Conservation (phyloP, 2,113 vertebrate genomes). For the Upupa epops region DNA sequence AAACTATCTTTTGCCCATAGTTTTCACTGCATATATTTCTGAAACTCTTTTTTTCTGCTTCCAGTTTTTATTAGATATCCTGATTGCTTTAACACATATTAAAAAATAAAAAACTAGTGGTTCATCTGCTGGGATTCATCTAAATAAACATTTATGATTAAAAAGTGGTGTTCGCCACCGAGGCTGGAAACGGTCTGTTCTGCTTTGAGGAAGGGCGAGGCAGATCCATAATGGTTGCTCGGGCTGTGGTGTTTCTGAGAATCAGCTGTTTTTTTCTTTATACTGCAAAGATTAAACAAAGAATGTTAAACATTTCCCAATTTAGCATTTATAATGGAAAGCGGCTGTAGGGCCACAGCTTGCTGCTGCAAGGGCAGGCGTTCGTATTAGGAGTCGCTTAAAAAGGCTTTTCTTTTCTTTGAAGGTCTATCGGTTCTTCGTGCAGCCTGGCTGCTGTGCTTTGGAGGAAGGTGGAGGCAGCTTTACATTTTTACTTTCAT, state of each 20-base stretch:
- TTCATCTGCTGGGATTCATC: background rate
- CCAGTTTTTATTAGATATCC: background rate
- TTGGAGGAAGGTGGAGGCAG: conserved; percentile 40
- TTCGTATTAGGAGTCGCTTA: conserved; percentile 7
- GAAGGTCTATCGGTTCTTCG: background rate
- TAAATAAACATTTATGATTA: background rate
- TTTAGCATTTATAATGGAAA: conserved; percentile 59
- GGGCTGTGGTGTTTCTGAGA: conserved; percentile 42
- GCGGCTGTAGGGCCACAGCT: conserved; percentile 40
- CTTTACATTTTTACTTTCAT: conserved; percentile 35
- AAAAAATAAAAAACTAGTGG: background rate
- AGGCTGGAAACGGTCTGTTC: conserved; percentile 10
- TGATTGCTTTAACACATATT: background rate
- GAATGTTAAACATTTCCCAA: conserved; percentile 50
- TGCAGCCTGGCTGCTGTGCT: background rate
- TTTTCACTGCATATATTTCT: background rate
- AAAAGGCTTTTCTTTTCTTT: conserved; percentile 53
- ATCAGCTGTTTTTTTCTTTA: conserved; percentile 59
- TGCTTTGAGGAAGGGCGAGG: conserved; percentile 16
- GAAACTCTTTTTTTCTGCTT: background rate
- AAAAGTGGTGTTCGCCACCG: background rate
- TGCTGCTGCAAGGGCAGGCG: conserved; percentile 24
- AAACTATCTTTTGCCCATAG: background rate
- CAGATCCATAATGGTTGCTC: conserved; percentile 15
- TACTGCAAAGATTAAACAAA: conserved; percentile 44